Conservation (phyloP, 2,113 vertebrate species). For the Prunella fulvescens region DNA sequence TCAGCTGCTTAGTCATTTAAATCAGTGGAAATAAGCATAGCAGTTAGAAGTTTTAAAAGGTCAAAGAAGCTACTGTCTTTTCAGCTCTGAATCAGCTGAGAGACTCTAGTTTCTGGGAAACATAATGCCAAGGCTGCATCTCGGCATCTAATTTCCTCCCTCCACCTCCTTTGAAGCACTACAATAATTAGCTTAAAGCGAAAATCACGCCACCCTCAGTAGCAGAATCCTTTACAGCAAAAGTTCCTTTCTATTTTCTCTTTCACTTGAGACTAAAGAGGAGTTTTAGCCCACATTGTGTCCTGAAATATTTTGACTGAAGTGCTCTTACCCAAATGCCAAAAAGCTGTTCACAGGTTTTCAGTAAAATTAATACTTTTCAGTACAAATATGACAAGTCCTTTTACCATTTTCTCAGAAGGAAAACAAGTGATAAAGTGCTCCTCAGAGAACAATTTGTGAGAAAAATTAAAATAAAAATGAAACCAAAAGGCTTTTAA, state of each 20-base stretch:
- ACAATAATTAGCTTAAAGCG: constrained; percentile 49
- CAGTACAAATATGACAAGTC: neutral
- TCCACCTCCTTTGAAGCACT: constrained; percentile 22
- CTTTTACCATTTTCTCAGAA: neutral
- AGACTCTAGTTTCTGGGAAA: constrained; percentile 55
- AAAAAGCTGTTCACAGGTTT: neutral
- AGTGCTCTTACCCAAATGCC: neutral
- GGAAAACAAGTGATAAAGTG: neutral
- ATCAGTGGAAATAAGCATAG: constrained; percentile 26
- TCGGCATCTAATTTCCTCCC: constrained; percentile 17
- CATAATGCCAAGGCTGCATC: constrained; percentile 42
- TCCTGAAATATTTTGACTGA: neutral
- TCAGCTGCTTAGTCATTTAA: constrained; percentile 54
- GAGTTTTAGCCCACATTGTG: neutral
- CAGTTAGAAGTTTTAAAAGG: constrained; percentile 63
- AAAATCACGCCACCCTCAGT: neutral
- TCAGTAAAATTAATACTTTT: neutral
- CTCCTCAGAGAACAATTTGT: neutral
- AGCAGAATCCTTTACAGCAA: neutral
- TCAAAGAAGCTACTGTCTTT: constrained; percentile 68
- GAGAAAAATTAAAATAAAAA: neutral
- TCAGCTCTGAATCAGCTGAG: constrained; percentile 68
- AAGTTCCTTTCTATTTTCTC: constrained; percentile 28
- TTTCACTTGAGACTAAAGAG: neutral
- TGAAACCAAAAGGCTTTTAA: neutral